Base-by-base conservation (phyloP, 2,888 invertebrate species). In the Himalopsyche anomala region DNA sequence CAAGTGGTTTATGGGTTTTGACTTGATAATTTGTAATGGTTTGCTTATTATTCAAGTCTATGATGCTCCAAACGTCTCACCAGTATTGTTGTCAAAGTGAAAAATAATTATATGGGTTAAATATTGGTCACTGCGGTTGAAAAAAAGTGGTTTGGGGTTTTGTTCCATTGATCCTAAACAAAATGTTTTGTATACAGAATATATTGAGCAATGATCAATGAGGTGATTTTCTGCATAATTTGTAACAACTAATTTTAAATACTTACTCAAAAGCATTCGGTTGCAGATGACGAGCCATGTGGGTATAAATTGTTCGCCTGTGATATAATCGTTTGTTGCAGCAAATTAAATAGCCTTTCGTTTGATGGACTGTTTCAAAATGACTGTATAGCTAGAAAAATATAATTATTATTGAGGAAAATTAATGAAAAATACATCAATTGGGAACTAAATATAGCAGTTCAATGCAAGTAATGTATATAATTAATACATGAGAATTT, bases 281-380 rank as follows among this genome's bases (percentile, higher is more conserved):
- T 80, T 87, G 87, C 17, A 87, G 19, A 84, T 87, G 87, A n/a
- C 55, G 45, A n/a, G 87, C 87, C 87, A 85, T 87, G 54, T 87
- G 87, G 15, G 86, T 45, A 55, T 85, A 85, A 62, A 87, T 85
- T 9, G 83, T 83, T 19, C 83, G 54, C 36, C 83, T 84, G 38
- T 82, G 55, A 80, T 82, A 82, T 36, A 87, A 80, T 8, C 82
- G 85, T 62, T 54, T 84, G 69, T 86, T 56, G 54, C 87, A 87
- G 82, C 87, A 87, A 28, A 79, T 85, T 81, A 87, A 55, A 80
- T 85, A 87, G 45, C 87, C 85, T 69, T 80, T 55, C 4, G 54
- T 80, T 36, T 83, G 56, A 54, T 87, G 87, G 36, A 69, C 79
- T 56, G 19, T 54, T 9, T 85, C 38, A 74, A 69, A 84, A 62